Percentiles rank a stretch among this genome's conserved stretches.
Evolutionary conservation across 1,140 invertebrate species (phyloP).

Genomic region (Aradophagus sp.): DNA sequence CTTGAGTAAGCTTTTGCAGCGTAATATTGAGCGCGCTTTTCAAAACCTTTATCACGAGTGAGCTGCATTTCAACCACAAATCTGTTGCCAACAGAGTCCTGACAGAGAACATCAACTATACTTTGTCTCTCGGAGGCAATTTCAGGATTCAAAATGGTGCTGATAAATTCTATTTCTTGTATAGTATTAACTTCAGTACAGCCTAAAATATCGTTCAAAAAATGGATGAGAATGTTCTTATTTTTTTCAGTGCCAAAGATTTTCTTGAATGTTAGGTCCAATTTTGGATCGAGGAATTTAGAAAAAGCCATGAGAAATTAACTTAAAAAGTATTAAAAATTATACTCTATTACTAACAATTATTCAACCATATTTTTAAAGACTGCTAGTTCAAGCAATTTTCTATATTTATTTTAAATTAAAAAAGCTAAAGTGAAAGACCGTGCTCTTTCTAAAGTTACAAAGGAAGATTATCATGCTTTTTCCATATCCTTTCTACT

Average conservation of each 20-base stretch:
- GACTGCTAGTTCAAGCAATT: conserved; percentile 8
- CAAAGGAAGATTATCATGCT: conserved; percentile 14
- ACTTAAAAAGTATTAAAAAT: conserved; percentile 13
- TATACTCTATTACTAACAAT: conserved; percentile 10
- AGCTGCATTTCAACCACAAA: conserved; percentile 22
- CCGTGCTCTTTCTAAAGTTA: conserved; percentile 12
- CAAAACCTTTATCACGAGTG: conserved; percentile 20
- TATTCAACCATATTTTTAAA: conserved; percentile 25
- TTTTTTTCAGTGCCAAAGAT: conserved; percentile 14
- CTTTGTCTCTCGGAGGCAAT: conserved; percentile 24
- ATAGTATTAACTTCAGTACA: conserved; percentile 3
- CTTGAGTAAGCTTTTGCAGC: conserved; percentile 13
- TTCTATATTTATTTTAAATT: conserved; percentile 10
- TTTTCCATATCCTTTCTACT: conserved; percentile 19
- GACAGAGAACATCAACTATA: conserved; percentile 28
- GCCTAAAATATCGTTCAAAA: conserved; percentile 2
- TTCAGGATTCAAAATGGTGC: conserved; percentile 29
- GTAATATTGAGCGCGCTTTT: neutral
- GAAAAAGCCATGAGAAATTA: conserved; percentile 20
- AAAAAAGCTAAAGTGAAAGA: conserved; percentile 7
- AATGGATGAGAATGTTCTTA: conserved; percentile 1
- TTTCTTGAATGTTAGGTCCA: conserved; percentile 21
- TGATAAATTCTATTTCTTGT: conserved; percentile 18
- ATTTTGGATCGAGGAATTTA: conserved; percentile 27
- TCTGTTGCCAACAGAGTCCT: conserved; percentile 23